phyloP scores from a whole-genome alignment of 2,888 invertebrate species.

The Meiosimyza decipiens region DNA sequence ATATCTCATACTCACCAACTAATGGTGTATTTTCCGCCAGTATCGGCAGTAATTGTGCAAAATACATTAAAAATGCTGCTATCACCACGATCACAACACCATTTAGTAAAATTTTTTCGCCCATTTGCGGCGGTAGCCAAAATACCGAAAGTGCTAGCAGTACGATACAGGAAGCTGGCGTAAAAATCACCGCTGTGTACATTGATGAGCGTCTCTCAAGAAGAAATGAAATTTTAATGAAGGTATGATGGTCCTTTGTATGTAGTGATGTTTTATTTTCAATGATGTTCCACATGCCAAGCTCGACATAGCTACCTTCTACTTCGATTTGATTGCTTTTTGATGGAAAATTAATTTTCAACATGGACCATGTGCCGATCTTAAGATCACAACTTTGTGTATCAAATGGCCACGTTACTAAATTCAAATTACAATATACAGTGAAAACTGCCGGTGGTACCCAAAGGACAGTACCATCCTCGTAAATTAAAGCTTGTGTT shows the following conservation, averaged over 20 bases:
- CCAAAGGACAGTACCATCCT: constrained; percentile 74
- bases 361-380: constrained; percentile 80
- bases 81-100: constrained; percentile 72
- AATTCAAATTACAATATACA: constrained; percentile 74
- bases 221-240: constrained; percentile 54
- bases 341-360: constrained; percentile 63
- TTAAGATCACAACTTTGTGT: constrained; percentile 74
- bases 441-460: constrained; percentile 77
- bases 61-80: constrained; percentile 73
- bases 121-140: constrained; percentile 75
- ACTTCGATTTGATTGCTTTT: constrained; percentile 67
- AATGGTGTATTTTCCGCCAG: constrained; percentile 67
- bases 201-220: constrained; percentile 71
- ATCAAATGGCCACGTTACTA: constrained; percentile 82
- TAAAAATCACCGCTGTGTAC: constrained; percentile 72
- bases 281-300: constrained; percentile 64
- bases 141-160: constrained; percentile 72
- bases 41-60: constrained; percentile 70
- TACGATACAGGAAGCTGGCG: constrained; percentile 74
- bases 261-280: constrained; percentile 45
- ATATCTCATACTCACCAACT: constrained; percentile 61
- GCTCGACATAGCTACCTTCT: constrained; percentile 55
- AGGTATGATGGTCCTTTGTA: constrained; percentile 59
- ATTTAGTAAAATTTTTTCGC: constrained; percentile 74
- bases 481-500: constrained; percentile 60